Percentiles rank a stretch among this genome's conserved stretches.
Conservation (phyloP, 2,113 vertebrate species). For the Pelusios castaneus region DNA sequence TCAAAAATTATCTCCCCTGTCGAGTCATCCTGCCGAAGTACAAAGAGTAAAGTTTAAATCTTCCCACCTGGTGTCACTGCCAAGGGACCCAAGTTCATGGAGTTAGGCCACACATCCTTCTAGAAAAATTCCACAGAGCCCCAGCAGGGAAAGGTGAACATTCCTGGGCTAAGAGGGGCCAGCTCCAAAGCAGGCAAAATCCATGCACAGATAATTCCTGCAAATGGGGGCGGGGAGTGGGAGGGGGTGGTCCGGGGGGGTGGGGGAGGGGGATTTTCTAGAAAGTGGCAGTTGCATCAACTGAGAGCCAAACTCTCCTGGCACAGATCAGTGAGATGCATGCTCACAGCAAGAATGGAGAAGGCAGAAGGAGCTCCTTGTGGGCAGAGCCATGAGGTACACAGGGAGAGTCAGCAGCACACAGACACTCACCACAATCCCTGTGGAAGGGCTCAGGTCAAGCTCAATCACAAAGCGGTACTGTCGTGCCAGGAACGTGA, state of each 20-base stretch:
- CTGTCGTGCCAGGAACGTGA: conserved; percentile 93
- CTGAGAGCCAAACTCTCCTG: neutral
- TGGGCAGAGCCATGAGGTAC: neutral
- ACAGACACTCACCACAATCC: conserved; percentile 89
- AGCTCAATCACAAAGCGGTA: conserved; percentile 97
- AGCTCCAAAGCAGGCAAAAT: neutral
- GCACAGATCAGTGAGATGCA: neutral
- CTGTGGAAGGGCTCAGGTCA: conserved; percentile 96
- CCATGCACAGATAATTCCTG: neutral
- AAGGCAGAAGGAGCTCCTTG: neutral
- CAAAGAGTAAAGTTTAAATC: neutral
- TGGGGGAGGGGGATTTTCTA: neutral
- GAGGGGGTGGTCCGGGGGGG: no score
- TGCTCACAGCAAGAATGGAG: neutral
- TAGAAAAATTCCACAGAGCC: neutral
- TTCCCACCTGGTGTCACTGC: neutral
- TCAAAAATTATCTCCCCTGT: conserved; percentile 98
- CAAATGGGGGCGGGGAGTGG: neutral
- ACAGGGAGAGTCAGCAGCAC: neutral
- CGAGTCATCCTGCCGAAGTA: conserved; percentile 88
- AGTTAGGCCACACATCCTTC: neutral
- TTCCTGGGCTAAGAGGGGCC: rapidly evolving
- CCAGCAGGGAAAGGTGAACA: rapidly evolving
- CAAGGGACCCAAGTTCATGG: rapidly evolving
- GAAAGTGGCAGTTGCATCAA: neutral